Evolutionary conservation across 2,888 invertebrate genomes (phyloP).

Genomic region (Vanessa cardui): DNA sequence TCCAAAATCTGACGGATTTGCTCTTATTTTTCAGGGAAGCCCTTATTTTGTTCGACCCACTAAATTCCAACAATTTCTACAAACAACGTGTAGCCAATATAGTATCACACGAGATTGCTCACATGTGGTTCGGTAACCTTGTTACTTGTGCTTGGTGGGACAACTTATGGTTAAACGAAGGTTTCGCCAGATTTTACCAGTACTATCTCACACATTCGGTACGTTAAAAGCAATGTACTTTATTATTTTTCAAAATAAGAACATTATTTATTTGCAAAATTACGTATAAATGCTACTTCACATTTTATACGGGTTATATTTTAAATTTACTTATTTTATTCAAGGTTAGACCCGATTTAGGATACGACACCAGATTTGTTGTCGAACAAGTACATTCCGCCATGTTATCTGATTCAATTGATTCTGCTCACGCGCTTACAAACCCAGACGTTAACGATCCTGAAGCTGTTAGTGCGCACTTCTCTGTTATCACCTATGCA

Average conservation of each 20-base stretch:
- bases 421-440: conserved; percentile 83
- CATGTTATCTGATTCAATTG: conserved; percentile 82
- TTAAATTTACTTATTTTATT: neutral
- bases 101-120: conserved; percentile 90
- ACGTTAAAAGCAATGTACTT: conserved; percentile 37
- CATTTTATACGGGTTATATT: neutral
- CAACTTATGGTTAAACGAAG: conserved; percentile 87
- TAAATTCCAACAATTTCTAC: conserved; percentile 78
- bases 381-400: conserved; percentile 86
- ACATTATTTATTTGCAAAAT: no score
- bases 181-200: conserved; percentile 88
- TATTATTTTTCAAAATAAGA: neutral
- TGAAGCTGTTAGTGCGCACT: conserved; percentile 82
- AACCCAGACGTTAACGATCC: conserved; percentile 80
- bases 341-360: conserved; percentile 65
- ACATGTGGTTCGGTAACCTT: conserved; percentile 92
- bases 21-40: conserved; percentile 77
- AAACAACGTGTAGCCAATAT: conserved; percentile 86
- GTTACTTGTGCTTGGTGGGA: conserved; percentile 90
- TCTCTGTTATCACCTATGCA: conserved; percentile 86
- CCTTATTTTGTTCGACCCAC: conserved; percentile 76
- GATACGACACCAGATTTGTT: conserved; percentile 81
- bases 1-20: no score
- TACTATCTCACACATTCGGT: conserved; percentile 84
- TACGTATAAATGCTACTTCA: no score